These are phyloP conservation scores for Malacoraja senta DNA, from an alignment of 2,797 vertebrate genomes.

Conservation along the genomic window DNA sequence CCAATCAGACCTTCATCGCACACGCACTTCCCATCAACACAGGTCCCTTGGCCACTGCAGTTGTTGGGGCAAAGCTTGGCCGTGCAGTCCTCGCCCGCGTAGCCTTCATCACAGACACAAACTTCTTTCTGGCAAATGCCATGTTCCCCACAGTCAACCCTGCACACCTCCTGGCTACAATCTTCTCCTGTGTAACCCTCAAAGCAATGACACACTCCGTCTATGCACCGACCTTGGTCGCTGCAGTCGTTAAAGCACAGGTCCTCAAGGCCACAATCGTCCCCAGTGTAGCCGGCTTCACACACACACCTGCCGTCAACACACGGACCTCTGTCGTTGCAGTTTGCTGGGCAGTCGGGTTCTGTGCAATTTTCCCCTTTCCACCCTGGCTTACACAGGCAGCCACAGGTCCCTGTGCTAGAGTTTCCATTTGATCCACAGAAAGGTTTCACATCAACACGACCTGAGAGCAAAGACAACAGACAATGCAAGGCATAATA, in stretches of 20 bases:
- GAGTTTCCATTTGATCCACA: slow-evolving; percentile 88
- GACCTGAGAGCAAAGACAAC: slow-evolving; percentile 59
- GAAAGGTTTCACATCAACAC: slow-evolving; percentile 75
- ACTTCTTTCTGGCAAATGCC: slow-evolving; percentile 74
- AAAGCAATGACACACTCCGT: slow-evolving; percentile 81
- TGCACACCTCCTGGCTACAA: slow-evolving; percentile 78
- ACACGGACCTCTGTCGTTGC: slow-evolving; percentile 53
- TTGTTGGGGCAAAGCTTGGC: slow-evolving; percentile 71
- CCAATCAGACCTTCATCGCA: slow-evolving; percentile 67
- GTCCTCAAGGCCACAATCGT: slow-evolving; percentile 72
- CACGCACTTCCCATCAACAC: slow-evolving; percentile 70
- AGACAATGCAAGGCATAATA: background rate
- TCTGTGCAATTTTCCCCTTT: slow-evolving; percentile 65
- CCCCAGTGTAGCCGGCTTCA: slow-evolving; percentile 69
- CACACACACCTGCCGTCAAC: slow-evolving; percentile 71
- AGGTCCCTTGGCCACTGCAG: slow-evolving; percentile 68
- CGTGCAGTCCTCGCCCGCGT: slow-evolving; percentile 70
- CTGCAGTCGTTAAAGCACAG: slow-evolving; percentile 83
- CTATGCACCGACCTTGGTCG: slow-evolving; percentile 86
- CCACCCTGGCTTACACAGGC: slow-evolving; percentile 63
- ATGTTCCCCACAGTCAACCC: slow-evolving; percentile 67
- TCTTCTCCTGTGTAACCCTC: slow-evolving; percentile 76
- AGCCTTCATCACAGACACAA: slow-evolving; percentile 80
- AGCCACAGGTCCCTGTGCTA: slow-evolving; percentile 66
- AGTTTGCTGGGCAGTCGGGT: slow-evolving; percentile 51